These are phyloP conservation scores for Parauchenoglanis ngamensis DNA, from an alignment of 2,797 vertebrate genomes.

Conservation along the genomic window DNA sequence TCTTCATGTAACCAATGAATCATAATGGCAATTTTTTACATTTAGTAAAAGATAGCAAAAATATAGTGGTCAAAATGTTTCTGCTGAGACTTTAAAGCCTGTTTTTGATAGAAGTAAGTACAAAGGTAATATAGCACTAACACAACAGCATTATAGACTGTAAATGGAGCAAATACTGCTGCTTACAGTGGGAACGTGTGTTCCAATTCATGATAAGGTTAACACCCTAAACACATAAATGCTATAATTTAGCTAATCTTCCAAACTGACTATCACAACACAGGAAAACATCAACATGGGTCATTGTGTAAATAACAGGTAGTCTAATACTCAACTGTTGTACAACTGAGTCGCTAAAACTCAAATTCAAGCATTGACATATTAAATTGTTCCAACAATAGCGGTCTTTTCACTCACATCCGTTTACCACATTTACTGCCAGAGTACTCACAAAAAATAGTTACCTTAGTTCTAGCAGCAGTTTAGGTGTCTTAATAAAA, in stretches of 20 bases:
- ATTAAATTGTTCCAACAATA: neutral
- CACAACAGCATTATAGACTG: neutral
- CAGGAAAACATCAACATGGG: neutral
- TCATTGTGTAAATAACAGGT: neutral
- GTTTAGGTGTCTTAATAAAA: neutral
- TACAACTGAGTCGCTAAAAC: neutral
- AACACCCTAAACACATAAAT: slow-evolving; percentile 45
- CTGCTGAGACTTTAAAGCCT: neutral
- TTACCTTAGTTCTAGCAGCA: neutral
- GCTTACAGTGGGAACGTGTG: neutral
- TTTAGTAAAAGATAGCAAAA: neutral
- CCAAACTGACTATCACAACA: slow-evolving; percentile 12
- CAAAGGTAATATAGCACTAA: neutral
- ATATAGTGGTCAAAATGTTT: neutral
- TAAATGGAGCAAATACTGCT: neutral
- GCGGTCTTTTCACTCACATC: neutral
- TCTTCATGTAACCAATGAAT: neutral
- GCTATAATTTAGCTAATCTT: slow-evolving; percentile 4
- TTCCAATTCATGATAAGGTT: slow-evolving; percentile 24
- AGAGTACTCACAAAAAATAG: neutral
- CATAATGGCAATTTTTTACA: neutral
- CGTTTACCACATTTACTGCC: neutral
- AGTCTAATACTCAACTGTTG: neutral
- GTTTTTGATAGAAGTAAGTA: neutral
- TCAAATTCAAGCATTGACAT: neutral